Conservation (phyloP, 2,797 vertebrate species). For the Liasis olivaceus region DNA sequence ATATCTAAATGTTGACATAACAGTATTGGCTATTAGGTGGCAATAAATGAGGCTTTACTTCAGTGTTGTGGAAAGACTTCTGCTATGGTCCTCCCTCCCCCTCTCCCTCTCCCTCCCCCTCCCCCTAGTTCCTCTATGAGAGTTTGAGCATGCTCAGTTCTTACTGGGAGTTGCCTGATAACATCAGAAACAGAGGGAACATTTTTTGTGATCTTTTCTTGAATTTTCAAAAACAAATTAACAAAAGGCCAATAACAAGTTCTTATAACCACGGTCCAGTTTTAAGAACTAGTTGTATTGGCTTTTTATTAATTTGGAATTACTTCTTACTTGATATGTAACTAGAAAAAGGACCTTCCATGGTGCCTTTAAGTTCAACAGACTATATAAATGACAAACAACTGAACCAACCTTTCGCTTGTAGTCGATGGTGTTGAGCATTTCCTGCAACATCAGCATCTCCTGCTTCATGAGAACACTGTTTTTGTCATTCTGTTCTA, state of each 20-base stretch:
- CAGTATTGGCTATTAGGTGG: neutral
- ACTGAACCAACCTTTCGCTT: slow-evolving; percentile 87
- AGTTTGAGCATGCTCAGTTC: neutral
- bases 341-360: neutral
- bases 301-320: neutral
- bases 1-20: neutral
- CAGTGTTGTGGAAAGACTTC: neutral
- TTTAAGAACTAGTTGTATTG: neutral
- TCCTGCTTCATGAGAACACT: slow-evolving; percentile 86
- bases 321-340: slow-evolving; percentile 16
- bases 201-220: neutral
- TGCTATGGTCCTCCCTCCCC: neutral
- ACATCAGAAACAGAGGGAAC: neutral
- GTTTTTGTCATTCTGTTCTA: slow-evolving; percentile 88
- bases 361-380: fast-evolving
- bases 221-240: neutral
- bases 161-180: neutral
- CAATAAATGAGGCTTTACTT: neutral
- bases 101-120: neutral
- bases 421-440: slow-evolving; percentile 92
- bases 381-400: slow-evolving; percentile 38
- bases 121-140: neutral
- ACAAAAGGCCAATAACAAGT: neutral
- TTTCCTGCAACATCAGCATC: slow-evolving; percentile 88
- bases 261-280: neutral